Base-by-base conservation (phyloP, 2,797 vertebrate species). In the Labeo calbasu region DNA sequence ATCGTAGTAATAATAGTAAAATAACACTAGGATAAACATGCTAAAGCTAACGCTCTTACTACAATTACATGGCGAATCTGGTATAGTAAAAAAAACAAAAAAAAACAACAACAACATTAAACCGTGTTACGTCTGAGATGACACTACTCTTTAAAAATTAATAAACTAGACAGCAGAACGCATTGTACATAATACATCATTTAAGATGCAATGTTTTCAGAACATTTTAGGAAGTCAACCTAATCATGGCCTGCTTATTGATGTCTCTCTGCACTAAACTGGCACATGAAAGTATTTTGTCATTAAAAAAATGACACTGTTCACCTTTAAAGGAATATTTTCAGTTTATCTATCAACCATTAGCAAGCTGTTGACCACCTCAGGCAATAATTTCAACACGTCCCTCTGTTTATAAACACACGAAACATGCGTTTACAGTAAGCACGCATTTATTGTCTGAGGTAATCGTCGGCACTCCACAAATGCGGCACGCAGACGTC, bases 361-460 rank as follows among this genome's bases (percentile, higher is more conserved):
- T 53, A 28, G 7, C 19, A 63, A 13, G 43, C 66, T 50, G 65
- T 61, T 25, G 10, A 19, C 40, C 14, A 50, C 19, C 51, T 19
- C 75, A 59, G 51, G 13, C 51, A 83, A 66, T 76, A 11, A 66
- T 77, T 77, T 77, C 66, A 51, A 84, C 66, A 77, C 9, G 9
- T 71, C 66, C 43, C 8, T 36, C 66, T 13, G 28, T 79, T 78
- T 71, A 71, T 84, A 71, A 84, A 84, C 65, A 63, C 63, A 48
- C 1, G 1, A 55, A 65, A 68, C 63, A 59, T 14, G 12, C 12
- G n/a, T 84, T 84, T 84, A 84, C 82, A 84, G 55, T 51, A 78
- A 71, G 53, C 68, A 63, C 25, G 12, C 53, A 78, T 55, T 77
- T 78, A 78, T 84, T 71, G 76, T 78, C 55, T 59, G 75, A 53